Conservation (phyloP, 2,888 invertebrate genomes). For the Platycnemis pennipes region DNA sequence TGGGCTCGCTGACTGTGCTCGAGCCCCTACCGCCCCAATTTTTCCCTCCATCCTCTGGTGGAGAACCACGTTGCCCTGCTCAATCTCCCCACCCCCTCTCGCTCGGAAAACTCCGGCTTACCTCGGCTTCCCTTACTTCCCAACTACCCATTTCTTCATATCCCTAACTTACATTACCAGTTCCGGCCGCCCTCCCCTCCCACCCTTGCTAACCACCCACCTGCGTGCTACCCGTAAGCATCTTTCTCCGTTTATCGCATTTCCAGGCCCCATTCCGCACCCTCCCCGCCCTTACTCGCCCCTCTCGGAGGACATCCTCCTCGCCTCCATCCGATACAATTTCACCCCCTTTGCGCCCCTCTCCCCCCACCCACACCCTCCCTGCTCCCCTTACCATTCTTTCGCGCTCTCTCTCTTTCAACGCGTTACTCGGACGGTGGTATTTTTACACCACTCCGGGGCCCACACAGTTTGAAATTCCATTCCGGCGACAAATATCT, state of each 20-base stretch:
- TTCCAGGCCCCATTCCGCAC: not conserved
- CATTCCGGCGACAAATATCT: conserved; percentile 76
- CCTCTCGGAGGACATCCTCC: conserved; percentile 9
- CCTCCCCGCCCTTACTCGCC: not conserved
- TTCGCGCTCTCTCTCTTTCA: not conserved
- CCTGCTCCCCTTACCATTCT: not conserved
- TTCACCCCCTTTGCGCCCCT: not conserved
- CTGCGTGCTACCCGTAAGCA: conserved; percentile 28
- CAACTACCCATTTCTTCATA: conserved; percentile 9
- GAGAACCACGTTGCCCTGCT: not conserved
- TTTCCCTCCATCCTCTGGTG: not conserved
- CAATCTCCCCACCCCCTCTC: not conserved
- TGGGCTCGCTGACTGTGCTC: not conserved
- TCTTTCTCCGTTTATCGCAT: conserved; percentile 37
- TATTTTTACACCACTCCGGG: conserved; percentile 80
- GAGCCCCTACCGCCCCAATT: not conserved
- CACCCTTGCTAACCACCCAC: not conserved
- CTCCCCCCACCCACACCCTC: not conserved
- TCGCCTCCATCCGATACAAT: not conserved
- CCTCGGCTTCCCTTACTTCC: conserved; percentile 36
- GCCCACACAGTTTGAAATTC: conserved; percentile 80
- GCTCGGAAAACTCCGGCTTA: not conserved
- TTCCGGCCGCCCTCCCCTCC: not conserved
- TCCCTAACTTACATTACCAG: not conserved
- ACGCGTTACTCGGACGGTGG: conserved; percentile 72